These are phyloP conservation scores for Sylvicapra grimmia DNA, from an alignment of 2,113 vertebrate genomes.

Conservation along the genomic window DNA sequence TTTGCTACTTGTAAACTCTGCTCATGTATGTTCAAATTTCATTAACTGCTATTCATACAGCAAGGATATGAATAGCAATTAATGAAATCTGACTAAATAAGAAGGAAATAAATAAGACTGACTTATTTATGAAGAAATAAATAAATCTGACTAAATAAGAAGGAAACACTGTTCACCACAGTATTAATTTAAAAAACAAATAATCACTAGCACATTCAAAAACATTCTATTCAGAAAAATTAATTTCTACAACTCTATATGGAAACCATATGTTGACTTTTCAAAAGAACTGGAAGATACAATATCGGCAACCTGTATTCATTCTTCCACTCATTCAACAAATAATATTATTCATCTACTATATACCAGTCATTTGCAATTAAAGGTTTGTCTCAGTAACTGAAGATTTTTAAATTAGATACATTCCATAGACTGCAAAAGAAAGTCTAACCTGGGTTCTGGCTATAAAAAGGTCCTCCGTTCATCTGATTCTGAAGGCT, in stretches of 20 bases:
- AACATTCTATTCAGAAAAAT: constrained; percentile 2
- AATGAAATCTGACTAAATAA: background rate
- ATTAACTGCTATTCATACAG: constrained; percentile 7
- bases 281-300: background rate
- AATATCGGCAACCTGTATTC: background rate
- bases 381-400: background rate
- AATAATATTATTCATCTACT: background rate
- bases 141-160: background rate
- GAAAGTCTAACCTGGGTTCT: constrained; percentile 87
- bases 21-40: background rate
- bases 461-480: constrained; percentile 92
- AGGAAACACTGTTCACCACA: background rate
- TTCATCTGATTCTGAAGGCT: constrained; percentile 93
- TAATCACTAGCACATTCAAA: constrained; percentile 3
- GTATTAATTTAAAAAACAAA: constrained; percentile 39
- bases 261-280: background rate
- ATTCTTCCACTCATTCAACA: constrained; percentile 12
- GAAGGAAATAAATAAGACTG: background rate
- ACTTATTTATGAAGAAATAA: no score
- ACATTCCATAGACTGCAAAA: background rate
- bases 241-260: background rate
- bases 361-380: background rate
- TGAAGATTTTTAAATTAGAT: background rate
- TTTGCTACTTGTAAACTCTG: background rate
- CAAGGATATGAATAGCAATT: background rate